A percentile compares a stretch with the other conserved stretches of the same genome.
These are phyloP conservation scores for Columbina picui DNA, from an alignment of 2,113 vertebrate species.

Conservation along the genomic window DNA sequence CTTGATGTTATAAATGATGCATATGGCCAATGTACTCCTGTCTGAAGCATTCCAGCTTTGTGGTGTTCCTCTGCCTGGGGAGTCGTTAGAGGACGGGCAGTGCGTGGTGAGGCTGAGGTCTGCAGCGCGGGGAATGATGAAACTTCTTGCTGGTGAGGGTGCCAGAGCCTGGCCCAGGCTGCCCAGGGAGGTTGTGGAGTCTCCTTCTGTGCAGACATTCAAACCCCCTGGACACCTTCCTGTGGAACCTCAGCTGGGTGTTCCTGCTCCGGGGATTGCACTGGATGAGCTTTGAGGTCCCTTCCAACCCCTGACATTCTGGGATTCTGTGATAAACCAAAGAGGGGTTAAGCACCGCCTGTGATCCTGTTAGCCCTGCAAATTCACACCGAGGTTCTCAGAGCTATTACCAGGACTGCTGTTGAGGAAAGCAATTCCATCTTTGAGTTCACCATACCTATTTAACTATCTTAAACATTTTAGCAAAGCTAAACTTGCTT, in stretches of 20 bases:
- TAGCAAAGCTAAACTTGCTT: not conserved
- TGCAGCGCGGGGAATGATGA: not conserved
- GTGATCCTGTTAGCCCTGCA: not conserved
- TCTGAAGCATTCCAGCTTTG: not conserved
- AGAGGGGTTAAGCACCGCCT: not conserved
- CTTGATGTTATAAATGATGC: not conserved
- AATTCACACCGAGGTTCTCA: not conserved
- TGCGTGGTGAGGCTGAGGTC: not conserved
- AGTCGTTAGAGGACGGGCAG: accelerated
- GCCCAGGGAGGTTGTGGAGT: too few species aligned
- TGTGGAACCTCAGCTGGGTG: too few species aligned
- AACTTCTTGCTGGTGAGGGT: too few species aligned
- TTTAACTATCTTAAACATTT: not conserved
- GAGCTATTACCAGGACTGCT: not conserved
- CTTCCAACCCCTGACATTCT: too few species aligned
- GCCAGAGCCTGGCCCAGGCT: too few species aligned
- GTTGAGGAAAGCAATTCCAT: not conserved
- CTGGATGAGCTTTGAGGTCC: too few species aligned
- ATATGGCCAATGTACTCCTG: not conserved
- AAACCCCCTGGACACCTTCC: too few species aligned
- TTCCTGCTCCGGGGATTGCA: too few species aligned
- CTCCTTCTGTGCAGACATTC: too few species aligned
- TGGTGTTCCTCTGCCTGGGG: not conserved
- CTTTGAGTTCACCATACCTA: not conserved
- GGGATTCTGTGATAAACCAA: too few species aligned